Evolutionary conservation across 2,888 invertebrate species (phyloP).

Genomic region (Danaus chrysippus): DNA sequence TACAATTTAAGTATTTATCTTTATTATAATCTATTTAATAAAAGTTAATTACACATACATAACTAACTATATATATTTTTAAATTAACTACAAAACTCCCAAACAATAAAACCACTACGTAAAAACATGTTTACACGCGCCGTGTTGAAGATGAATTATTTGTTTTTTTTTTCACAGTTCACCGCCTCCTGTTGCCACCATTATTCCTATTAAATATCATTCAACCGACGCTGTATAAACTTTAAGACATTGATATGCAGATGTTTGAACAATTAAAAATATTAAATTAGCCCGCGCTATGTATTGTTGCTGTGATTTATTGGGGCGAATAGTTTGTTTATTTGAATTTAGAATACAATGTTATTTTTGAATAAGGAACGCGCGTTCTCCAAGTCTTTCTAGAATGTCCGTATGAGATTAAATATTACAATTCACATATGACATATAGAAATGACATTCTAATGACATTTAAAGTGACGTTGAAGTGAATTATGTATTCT

Average conservation of each 20-base stretch:
- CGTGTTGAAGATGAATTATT: constrained; percentile 40
- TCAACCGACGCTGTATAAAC: constrained; percentile 50
- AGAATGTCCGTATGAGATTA: too few relatives aligned
- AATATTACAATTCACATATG: too few relatives aligned
- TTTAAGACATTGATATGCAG: constrained; percentile 52
- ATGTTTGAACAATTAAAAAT: constrained; percentile 36
- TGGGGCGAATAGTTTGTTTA: background rate
- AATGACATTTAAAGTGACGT: too few relatives aligned
- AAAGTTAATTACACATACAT: too few relatives aligned
- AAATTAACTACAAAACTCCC: background rate
- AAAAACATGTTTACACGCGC: constrained; percentile 29
- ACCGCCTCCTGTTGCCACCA: constrained; percentile 35
- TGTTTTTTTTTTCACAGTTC: constrained; percentile 38
- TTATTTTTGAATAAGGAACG: background rate
- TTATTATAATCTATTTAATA: too few relatives aligned
- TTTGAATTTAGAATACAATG: background rate
- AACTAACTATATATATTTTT: too few relatives aligned
- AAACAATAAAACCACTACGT: background rate
- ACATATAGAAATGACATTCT: too few relatives aligned
- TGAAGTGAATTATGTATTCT: too few relatives aligned
- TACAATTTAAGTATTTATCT: too few relatives aligned
- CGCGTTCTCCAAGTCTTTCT: too few relatives aligned
- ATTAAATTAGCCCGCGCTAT: constrained; percentile 25
- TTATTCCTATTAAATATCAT: constrained; percentile 57
- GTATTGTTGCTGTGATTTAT: constrained; percentile 4